These are phyloP conservation scores for Sebastes taczanowskii DNA, from an alignment of 2,797 vertebrate genomes.

Conservation along the genomic window DNA sequence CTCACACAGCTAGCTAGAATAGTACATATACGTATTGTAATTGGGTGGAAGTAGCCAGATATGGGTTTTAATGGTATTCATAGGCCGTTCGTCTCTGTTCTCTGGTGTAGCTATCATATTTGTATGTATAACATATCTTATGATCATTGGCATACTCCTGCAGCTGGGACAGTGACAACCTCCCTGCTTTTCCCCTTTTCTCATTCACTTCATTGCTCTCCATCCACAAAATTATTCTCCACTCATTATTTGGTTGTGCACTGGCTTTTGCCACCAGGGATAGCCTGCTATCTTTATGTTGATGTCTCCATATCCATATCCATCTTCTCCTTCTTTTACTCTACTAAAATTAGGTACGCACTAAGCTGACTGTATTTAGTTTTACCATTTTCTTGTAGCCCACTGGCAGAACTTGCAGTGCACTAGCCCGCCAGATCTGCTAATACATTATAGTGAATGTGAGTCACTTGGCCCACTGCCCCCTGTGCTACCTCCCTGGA, in stretches of 20 bases:
- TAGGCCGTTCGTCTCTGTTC: not conserved
- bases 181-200: not conserved
- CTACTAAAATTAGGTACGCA: not conserved
- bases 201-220: not conserved
- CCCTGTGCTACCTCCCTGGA: not conserved
- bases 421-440: not conserved
- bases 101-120: not conserved
- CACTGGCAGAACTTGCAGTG: not conserved
- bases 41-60: not conserved
- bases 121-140: not conserved
- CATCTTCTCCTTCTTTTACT: not conserved
- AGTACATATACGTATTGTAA: not conserved
- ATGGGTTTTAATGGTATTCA: conserved; percentile 23
- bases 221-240: not conserved
- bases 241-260: not conserved
- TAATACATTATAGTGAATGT: not conserved
- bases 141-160: not conserved
- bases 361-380: not conserved
- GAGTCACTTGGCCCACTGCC: not conserved
- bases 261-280: not conserved
- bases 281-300: not conserved
- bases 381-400: not conserved
- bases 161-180: not conserved
- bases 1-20: not conserved
- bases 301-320: not conserved